These are phyloP conservation scores for Pteropus rufus DNA, from an alignment of 2,797 vertebrate species.

Conservation along the genomic window DNA sequence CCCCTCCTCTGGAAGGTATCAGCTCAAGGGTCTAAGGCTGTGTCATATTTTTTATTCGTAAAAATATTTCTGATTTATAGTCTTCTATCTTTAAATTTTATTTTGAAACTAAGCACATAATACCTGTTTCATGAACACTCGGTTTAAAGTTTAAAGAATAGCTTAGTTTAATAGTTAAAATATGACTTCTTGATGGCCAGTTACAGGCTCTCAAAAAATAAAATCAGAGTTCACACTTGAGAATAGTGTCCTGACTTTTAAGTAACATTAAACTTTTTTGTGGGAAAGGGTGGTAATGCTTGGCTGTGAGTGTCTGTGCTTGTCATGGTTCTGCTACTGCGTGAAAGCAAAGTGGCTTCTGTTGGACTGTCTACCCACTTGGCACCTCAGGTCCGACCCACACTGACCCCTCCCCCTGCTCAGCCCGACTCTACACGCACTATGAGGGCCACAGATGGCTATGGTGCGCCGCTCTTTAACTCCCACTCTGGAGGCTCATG, in stretches of 20 bases:
- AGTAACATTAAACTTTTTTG: neutral
- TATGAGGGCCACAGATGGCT: too few relatives aligned
- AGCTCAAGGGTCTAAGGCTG: neutral
- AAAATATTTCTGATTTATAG: neutral
- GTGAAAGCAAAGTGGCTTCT: neutral
- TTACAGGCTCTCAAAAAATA: neutral
- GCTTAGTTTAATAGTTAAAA: slow-evolving; percentile 40
- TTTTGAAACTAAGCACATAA: slow-evolving; percentile 33
- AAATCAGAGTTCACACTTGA: neutral
- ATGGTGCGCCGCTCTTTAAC: neutral
- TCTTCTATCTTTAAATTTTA: slow-evolving; percentile 7
- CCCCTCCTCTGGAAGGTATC: neutral
- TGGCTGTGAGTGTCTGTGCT: neutral
- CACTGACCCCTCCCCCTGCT: too few relatives aligned
- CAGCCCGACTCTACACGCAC: too few relatives aligned
- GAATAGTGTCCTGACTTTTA: neutral
- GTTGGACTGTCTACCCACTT: neutral
- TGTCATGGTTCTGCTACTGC: neutral
- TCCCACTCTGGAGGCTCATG: neutral
- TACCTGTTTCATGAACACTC: neutral
- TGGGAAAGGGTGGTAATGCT: neutral
- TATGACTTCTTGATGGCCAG: neutral
- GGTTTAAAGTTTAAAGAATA: neutral
- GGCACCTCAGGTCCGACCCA: neutral
- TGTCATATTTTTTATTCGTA: neutral